These are phyloP conservation scores for Leptinotarsa juncta DNA, from an alignment of 2,888 invertebrate species.

Conservation along the genomic window DNA sequence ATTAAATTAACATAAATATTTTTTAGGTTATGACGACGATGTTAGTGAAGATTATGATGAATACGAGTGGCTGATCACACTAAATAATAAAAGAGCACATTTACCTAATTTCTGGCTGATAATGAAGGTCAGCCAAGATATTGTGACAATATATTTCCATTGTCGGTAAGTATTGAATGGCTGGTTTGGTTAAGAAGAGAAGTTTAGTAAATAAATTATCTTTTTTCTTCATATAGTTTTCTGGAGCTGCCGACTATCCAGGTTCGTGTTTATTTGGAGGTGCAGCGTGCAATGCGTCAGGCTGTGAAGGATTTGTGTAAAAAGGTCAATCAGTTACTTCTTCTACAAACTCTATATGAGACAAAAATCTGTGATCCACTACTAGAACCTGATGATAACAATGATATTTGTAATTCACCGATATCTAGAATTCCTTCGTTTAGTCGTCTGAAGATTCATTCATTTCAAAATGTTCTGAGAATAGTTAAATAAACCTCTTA, in stretches of 20 bases:
- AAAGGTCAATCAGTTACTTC: slow-evolving; percentile 75
- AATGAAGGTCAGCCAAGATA: slow-evolving; percentile 70
- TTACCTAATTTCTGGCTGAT: slow-evolving; percentile 81
- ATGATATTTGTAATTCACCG: slow-evolving; percentile 52
- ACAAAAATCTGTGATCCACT: slow-evolving; percentile 75
- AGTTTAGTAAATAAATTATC: no score
- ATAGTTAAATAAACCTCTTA: background rate
- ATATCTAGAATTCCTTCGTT: slow-evolving; percentile 58
- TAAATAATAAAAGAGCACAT: slow-evolving; percentile 67
- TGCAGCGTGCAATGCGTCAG: slow-evolving; percentile 68
- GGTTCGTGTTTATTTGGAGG: slow-evolving; percentile 68
- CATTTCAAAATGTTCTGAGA: no score
- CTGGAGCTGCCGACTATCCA: slow-evolving; percentile 68
- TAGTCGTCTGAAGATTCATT: slow-evolving; percentile 53
- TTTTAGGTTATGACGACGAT: slow-evolving; percentile 72
- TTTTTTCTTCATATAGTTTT: slow-evolving; percentile 63
- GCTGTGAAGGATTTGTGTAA: slow-evolving; percentile 73
- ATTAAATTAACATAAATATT: background rate
- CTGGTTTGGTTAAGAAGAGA: background rate
- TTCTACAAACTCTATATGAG: slow-evolving; percentile 77
- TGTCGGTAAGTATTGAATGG: slow-evolving; percentile 67
- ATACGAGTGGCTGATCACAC: slow-evolving; percentile 69
- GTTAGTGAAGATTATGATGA: slow-evolving; percentile 73
- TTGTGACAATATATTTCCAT: slow-evolving; percentile 76
- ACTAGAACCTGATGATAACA: slow-evolving; percentile 72